Percentiles rank a stretch among this genome's conserved stretches.
Conservation (phyloP, 2,797 vertebrate genomes). For the Eulemur rubriventer region DNA sequence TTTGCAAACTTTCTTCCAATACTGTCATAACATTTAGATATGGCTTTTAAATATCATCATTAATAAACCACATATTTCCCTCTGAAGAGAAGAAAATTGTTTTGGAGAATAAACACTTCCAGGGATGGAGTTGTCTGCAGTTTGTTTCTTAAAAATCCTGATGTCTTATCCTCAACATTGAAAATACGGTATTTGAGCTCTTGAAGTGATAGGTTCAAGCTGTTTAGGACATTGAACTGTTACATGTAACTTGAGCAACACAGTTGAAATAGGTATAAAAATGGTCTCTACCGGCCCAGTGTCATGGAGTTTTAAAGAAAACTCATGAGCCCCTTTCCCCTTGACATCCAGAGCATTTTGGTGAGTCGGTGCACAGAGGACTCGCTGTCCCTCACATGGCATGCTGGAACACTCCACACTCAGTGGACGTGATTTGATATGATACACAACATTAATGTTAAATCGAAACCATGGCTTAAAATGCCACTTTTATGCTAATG, state of each 20-base stretch:
- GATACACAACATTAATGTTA: not conserved
- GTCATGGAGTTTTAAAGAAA: not conserved
- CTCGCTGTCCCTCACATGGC: not conserved
- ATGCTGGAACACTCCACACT: not conserved
- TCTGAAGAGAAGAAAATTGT: slow-evolving; percentile 22
- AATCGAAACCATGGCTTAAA: not conserved
- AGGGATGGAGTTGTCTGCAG: not conserved
- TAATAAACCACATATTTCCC: not conserved
- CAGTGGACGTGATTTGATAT: not conserved
- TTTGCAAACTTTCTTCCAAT: slow-evolving; percentile 16
- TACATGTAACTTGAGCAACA: not conserved
- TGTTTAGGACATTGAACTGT: not conserved
- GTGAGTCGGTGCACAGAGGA: not conserved
- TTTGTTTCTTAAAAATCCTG: slow-evolving; percentile 37
- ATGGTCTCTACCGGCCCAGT: not conserved
- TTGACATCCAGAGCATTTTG: not conserved
- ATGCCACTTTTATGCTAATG: not conserved
- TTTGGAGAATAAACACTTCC: not conserved
- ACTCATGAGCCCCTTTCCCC: not conserved
- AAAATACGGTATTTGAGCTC: slow-evolving; percentile 9
- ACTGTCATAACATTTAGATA: slow-evolving; percentile 22
- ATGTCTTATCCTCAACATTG: not conserved
- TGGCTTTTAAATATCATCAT: not conserved
- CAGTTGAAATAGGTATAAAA: not conserved
- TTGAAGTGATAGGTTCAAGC: not conserved